These are phyloP conservation scores for Drosophila demipolita DNA, from an alignment of 2,888 invertebrate species.

Conservation along the genomic window DNA sequence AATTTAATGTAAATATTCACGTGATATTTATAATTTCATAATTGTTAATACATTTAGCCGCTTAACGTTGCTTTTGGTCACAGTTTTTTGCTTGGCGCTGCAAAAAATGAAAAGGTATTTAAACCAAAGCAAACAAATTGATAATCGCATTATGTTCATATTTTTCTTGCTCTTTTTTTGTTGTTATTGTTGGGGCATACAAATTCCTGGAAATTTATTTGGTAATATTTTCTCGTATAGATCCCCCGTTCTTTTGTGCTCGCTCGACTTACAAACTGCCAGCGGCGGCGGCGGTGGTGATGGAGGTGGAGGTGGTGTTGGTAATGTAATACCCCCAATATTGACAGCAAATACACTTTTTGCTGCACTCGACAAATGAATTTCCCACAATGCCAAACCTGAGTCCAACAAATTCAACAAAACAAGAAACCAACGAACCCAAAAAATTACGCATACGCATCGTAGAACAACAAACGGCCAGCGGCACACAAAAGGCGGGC, in stretches of 20 bases:
- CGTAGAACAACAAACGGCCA: conserved; percentile 31
- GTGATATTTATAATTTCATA: conserved; percentile 23
- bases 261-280: conserved; percentile 65
- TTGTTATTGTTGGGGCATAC: neutral
- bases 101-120: conserved; percentile 39
- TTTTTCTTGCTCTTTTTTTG: conserved; percentile 6
- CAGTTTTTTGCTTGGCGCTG: conserved; percentile 38
- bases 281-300: neutral
- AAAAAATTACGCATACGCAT: conserved; percentile 73
- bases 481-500: conserved; percentile 1
- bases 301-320: neutral
- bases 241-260: conserved; percentile 34
- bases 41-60: conserved; percentile 16
- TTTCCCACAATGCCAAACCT: conserved; percentile 76
- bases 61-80: conserved; percentile 14
- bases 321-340: conserved; percentile 64
- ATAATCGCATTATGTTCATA: conserved; percentile 56
- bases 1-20: neutral
- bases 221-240: conserved; percentile 55
- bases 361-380: conserved; percentile 75
- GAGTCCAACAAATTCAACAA: conserved; percentile 3
- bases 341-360: conserved; percentile 34
- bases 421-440: conserved; percentile 22
- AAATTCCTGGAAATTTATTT: conserved; percentile 65
- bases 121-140: conserved; percentile 41